These are phyloP conservation scores for Aplodontia rufa DNA, from an alignment of 2,113 vertebrate species.

Conservation along the genomic window DNA sequence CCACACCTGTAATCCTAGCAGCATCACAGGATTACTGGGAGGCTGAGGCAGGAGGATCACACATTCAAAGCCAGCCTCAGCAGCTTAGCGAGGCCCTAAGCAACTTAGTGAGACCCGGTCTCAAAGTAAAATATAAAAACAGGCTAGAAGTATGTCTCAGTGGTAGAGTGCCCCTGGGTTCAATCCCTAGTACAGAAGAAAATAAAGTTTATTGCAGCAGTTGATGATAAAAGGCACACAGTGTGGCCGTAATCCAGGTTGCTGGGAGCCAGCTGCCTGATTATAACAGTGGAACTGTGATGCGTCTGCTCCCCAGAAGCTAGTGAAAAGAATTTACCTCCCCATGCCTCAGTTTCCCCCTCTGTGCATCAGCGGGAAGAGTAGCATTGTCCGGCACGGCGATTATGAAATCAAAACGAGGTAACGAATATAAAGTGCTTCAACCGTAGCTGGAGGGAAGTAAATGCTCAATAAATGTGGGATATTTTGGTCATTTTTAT, in stretches of 20 bases:
- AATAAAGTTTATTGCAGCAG: neutral
- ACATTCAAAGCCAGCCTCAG: too few relatives aligned
- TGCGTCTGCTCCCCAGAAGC: neutral
- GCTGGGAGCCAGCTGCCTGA: neutral
- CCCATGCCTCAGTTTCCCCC: neutral
- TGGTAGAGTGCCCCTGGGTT: too few relatives aligned
- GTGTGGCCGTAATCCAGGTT: rapidly evolving
- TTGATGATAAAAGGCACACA: neutral
- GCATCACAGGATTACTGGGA: too few relatives aligned
- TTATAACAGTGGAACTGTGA: too few relatives aligned
- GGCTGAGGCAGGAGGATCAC: too few relatives aligned
- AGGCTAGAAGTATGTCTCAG: too few relatives aligned
- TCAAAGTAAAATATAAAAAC: too few relatives aligned
- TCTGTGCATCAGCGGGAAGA: neutral
- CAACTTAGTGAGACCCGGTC: too few relatives aligned
- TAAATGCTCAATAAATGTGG: neutral
- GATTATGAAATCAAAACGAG: neutral
- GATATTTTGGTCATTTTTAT: too few relatives aligned
- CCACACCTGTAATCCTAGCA: too few relatives aligned
- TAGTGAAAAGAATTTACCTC: neutral
- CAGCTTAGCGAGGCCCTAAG: too few relatives aligned
- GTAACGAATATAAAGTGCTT: neutral
- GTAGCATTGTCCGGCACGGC: neutral
- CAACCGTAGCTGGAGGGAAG: neutral
- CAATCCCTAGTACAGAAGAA: too few relatives aligned